phyloP scores from a whole-genome alignment of 2,888 invertebrate species.

The Geotrupes spiniger region DNA sequence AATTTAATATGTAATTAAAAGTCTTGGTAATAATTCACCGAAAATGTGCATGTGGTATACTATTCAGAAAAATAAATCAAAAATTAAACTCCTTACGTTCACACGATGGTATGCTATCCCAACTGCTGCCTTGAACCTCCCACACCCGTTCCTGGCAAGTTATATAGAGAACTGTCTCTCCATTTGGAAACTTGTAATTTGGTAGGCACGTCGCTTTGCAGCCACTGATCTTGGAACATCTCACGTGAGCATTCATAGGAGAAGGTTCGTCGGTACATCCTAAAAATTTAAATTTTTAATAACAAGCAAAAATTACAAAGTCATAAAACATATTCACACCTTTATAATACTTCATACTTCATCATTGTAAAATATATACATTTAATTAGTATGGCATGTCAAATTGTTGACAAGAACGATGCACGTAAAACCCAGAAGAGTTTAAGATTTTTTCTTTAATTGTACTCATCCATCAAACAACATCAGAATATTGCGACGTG shows the following conservation, averaged over 20 bases:
- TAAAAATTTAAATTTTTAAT: constrained; percentile 24
- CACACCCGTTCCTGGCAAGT: constrained; percentile 53
- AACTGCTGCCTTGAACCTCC: constrained; percentile 51
- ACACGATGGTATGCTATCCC: constrained; percentile 58
- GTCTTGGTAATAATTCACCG: no score
- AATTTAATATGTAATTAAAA: no score
- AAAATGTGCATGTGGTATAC: no score
- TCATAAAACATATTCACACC: neutral
- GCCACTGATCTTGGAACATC: constrained; percentile 48
- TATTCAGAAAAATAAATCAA: no score
- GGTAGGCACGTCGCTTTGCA: constrained; percentile 54
- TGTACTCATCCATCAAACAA: no score
- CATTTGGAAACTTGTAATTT: constrained; percentile 56
- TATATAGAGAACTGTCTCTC: constrained; percentile 50
- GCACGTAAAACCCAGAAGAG: no score
- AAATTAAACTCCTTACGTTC: constrained; percentile 58
- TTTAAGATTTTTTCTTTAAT: no score
- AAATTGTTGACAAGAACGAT: no score
- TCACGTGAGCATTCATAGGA: constrained; percentile 43
- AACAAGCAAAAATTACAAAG: neutral
- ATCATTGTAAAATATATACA: no score
- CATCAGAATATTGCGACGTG: no score
- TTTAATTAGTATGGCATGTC: no score
- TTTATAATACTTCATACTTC: neutral
- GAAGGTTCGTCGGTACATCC: constrained; percentile 37